phyloP scores from a whole-genome alignment of 2,888 invertebrate genomes.

The Sabatieria punctata region DNA sequence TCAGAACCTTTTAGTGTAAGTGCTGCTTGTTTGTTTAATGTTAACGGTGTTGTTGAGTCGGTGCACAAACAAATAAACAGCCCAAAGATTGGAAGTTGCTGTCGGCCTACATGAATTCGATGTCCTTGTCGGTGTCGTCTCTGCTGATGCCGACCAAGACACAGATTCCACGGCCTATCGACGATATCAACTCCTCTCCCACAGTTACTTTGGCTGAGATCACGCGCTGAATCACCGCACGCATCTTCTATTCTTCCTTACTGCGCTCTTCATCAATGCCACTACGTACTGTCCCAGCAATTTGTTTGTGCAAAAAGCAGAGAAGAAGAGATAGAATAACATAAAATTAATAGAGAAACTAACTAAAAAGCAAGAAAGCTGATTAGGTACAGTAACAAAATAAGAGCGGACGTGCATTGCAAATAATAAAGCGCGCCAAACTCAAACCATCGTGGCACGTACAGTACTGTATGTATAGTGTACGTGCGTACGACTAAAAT shows the following conservation, averaged over 20 bases:
- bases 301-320: no score
- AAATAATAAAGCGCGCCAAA: no score
- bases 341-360: no score
- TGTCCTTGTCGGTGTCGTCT: conserved; percentile 56
- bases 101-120: conserved; percentile 58
- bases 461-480: no score
- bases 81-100: not conserved
- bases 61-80: not conserved
- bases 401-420: no score
- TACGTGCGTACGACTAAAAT: no score
- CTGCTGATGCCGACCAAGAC: conserved; percentile 66
- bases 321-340: no score
- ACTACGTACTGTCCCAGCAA: no score
- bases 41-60: not conserved
- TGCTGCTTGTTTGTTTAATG: not conserved
- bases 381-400: no score
- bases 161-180: conserved; percentile 64
- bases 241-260: conserved; percentile 15
- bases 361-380: no score
- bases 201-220: conserved; percentile 21
- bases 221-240: conserved; percentile 26
- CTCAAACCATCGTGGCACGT: no score
- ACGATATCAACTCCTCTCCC: conserved; percentile 41
- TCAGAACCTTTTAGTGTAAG: not conserved
- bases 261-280: no score